Evolutionary conservation across 2,797 vertebrate species (phyloP).

Genomic region (Leptoclinus maculatus): DNA sequence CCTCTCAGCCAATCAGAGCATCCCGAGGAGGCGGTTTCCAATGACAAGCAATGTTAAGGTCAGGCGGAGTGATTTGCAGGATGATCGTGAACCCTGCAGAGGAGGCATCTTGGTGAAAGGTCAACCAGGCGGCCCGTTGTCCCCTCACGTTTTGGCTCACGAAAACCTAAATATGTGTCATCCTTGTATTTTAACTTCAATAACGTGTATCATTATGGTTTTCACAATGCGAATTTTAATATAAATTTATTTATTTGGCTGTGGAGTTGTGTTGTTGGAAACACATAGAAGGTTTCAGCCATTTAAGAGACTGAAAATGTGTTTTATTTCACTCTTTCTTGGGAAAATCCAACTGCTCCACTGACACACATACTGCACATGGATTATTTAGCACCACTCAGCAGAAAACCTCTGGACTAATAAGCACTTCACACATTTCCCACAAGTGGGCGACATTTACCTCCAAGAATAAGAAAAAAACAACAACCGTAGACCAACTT

Average conservation of each 20-base stretch:
- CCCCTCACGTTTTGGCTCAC: background rate
- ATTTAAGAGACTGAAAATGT: background rate
- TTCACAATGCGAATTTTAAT: background rate
- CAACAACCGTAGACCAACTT: background rate
- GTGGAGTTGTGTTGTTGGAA: background rate
- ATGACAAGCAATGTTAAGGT: conserved; percentile 33
- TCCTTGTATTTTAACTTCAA: background rate
- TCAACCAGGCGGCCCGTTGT: background rate
- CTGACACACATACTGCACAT: conserved; percentile 38
- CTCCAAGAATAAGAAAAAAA: background rate
- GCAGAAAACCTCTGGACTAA: background rate
- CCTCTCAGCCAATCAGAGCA: conserved; percentile 24
- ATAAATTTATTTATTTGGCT: background rate
- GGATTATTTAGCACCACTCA: conserved; percentile 12
- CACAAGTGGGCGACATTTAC: conserved; percentile 64
- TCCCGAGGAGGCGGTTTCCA: background rate
- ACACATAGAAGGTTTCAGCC: background rate
- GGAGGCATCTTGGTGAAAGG: background rate
- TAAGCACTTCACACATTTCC: background rate
- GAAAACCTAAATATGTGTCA: background rate
- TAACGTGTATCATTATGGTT: background rate
- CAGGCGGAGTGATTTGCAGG: conserved; percentile 19
- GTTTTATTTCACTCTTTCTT: background rate
- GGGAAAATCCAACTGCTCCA: conserved; percentile 24
- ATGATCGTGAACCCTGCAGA: conserved; percentile 7